Evolutionary conservation across 2,113 vertebrate species (phyloP).

Genomic region (Tetrao urogallus): DNA sequence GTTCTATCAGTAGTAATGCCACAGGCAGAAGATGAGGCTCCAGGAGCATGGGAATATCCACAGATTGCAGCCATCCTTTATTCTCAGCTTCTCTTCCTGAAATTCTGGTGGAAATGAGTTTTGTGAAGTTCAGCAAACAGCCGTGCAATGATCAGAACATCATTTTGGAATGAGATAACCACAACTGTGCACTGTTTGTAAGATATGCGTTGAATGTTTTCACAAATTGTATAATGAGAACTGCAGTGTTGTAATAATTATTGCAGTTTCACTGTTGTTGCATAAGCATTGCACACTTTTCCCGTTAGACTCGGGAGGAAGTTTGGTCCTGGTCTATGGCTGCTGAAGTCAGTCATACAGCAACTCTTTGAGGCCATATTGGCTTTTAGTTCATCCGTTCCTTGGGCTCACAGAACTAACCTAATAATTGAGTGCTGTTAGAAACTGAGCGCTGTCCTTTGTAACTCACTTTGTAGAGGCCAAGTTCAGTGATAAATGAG

Average conservation of each 20-base stretch:
- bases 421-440: neutral
- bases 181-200: neutral
- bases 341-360: neutral
- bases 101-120: neutral
- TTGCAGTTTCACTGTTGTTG: neutral
- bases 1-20: neutral
- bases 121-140: neutral
- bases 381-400: neutral
- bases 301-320: neutral
- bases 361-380: neutral
- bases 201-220: neutral
- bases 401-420: neutral
- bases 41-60: neutral
- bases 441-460: neutral
- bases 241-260: neutral
- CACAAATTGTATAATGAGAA: neutral
- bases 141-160: neutral
- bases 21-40: neutral
- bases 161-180: neutral
- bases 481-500: neutral
- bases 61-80: rapidly evolving
- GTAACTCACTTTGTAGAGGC: neutral
- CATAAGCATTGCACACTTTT: neutral
- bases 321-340: neutral
- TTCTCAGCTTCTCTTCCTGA: neutral